Base-by-base conservation (phyloP, 2,888 invertebrate species). In the Scaptomyza cyrtandrae region DNA sequence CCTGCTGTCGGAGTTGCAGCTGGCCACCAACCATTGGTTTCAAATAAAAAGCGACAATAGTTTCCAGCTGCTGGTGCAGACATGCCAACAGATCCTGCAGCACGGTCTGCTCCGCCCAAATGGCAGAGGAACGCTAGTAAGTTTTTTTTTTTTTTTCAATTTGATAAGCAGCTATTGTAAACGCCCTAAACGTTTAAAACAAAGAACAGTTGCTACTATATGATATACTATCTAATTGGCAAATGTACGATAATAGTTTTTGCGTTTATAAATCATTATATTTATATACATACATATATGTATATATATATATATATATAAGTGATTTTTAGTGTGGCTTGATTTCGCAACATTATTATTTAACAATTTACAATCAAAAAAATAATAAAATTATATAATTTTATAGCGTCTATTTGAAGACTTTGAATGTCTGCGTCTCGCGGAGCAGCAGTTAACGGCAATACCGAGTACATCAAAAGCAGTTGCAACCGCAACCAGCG, bases 371-470 rank as follows among this genome's bases (percentile, higher is more conserved):
- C 3, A 33, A 33, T 10, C 33, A 29, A 7, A 31, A 33, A 0
- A 9, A 13, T 24, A 29, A 10, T 1, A n/a, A 14, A 29, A 16
- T 43, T 33, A 13, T 16, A 46, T 56, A 9, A 35, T 11, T n/a
- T 56, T 53, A 16, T 65, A 80, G 68, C 86, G 88, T 55, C 66
- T 90, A 6, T 54, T 87, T 37, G 89, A 90, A 46, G 90, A 90
- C 55, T 90, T 90, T 71, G 90, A 90, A 58, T 89, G 89, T 75
- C 67, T 90, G 53, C 83, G 89, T 13, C 71, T 81, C 31, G 78
- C 74, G 29, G 78, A 75, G 16, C 71, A 70, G 31, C 69, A 82
- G 29, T 68, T 74, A 24, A 68, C 68, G 43, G 54, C 59, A 50
- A 29, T n/a, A 1, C 27, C 35, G 24, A 29, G 2, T n/a, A 9